A percentile compares a stretch with the other conserved stretches of the same genome.
Conservation (phyloP, 2,113 vertebrate genomes). For the Nerophis lumbriciformis region DNA sequence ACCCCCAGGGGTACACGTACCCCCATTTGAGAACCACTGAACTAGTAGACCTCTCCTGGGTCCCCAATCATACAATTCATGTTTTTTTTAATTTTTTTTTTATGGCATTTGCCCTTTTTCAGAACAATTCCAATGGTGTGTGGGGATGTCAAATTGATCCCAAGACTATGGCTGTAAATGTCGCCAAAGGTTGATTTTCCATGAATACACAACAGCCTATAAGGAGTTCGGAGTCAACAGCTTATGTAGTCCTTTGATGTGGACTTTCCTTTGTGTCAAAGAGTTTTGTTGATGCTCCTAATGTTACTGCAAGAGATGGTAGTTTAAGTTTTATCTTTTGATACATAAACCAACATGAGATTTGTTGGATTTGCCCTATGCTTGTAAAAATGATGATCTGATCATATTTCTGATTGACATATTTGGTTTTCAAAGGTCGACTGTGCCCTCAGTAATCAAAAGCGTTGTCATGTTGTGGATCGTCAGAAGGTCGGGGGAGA, state of each 20-base stretch:
- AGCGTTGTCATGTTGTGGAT: background rate
- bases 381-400: background rate
- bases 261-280: slow-evolving; percentile 12
- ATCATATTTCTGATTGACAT: slow-evolving; percentile 10
- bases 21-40: too few relatives aligned
- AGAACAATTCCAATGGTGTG: slow-evolving; percentile 3
- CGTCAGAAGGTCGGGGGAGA: slow-evolving; percentile 1
- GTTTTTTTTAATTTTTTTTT: slow-evolving; percentile 3
- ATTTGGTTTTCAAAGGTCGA: slow-evolving; percentile 14
- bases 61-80: slow-evolving; percentile 2
- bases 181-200: slow-evolving; percentile 18
- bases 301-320: slow-evolving; percentile 5
- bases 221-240: slow-evolving; percentile 14
- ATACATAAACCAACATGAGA: background rate
- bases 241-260: background rate
- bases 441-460: background rate
- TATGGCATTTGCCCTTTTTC: slow-evolving; percentile 6
- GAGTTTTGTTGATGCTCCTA: background rate
- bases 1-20: too few relatives aligned
- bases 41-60: background rate
- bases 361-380: background rate
- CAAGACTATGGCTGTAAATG: slow-evolving; percentile 12
- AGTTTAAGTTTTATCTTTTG: slow-evolving; percentile 9
- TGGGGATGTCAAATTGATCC: slow-evolving; percentile 9
- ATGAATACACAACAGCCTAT: slow-evolving; percentile 9